phyloP scores from a whole-genome alignment of 2,797 vertebrate genomes.

The Neosilurus mollespiculum region DNA sequence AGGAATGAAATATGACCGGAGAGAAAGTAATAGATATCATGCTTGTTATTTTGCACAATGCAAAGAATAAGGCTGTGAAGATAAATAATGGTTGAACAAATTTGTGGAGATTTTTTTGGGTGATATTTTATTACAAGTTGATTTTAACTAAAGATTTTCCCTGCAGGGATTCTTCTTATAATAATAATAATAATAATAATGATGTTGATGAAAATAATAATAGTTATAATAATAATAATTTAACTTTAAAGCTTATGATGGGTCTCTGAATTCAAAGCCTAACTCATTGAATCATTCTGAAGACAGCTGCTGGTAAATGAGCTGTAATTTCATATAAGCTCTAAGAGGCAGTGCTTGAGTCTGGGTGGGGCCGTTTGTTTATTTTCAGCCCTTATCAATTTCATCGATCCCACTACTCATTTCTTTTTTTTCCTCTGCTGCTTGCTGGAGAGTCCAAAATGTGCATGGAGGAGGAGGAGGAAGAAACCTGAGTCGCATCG shows the following conservation, averaged over 20 bases:
- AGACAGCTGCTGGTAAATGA: background rate
- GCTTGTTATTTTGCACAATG: background rate
- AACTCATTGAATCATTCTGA: background rate
- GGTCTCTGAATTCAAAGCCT: background rate
- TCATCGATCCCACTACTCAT: conserved; percentile 45
- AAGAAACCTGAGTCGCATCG: conserved; percentile 62
- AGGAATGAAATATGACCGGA: background rate
- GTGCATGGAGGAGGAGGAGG: conserved; percentile 41
- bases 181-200: too few species aligned
- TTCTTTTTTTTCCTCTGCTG: conserved; percentile 3
- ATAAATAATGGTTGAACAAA: background rate
- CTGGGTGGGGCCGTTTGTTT: conserved; percentile 36
- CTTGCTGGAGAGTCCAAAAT: conserved; percentile 13
- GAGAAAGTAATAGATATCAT: background rate
- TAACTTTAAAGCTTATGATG: background rate
- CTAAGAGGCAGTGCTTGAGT: background rate
- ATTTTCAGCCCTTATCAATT: conserved; percentile 51
- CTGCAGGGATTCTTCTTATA: too few species aligned
- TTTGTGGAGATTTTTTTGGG: background rate
- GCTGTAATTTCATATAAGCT: background rate
- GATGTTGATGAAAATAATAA: too few species aligned
- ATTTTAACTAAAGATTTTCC: background rate
- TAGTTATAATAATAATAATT: background rate
- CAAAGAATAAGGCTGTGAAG: background rate
- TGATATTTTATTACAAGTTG: background rate